Evolutionary conservation across 2,888 invertebrate genomes (phyloP), one percentile per base, ranked within the genome.

Genomic region (Stenolophus ochropezus): DNA sequence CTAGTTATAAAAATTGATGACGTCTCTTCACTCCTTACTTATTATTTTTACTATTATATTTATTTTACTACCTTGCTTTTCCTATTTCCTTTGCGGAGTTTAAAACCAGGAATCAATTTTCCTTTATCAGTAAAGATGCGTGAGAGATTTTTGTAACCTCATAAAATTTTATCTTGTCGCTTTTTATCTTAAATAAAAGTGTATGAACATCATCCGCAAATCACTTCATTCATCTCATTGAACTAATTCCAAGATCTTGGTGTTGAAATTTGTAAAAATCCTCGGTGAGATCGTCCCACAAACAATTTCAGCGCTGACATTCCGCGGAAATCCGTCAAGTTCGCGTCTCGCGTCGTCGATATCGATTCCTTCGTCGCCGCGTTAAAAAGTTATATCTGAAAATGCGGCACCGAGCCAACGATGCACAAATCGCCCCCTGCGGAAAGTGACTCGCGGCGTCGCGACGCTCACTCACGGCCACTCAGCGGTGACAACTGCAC

Each of bases 381-480:
- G 73, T 73, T 73, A 73, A 73, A 73, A 73, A 73, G 73, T 73
- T 73, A 73, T 73, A 73, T 73, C 73, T 73, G 49, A 73, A 73
- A 73, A 49, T 73, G 21, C 23, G 73, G 27, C 25, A 42, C 8
- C 33, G 33, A 42, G 6, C 33, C 33, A 42, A 3, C 1, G 33
- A 18, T n/a, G 18, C 14, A 18, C 53, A 20, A 53, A 18, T 20
- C 53, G 33, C 11, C 33, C 33, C 33, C 33, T 42, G 8, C 33
- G 33, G 33, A 11, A 42, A 42, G 33, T 11, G 11, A 42, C 33
- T 11, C 33, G 1, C n/a, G n/a, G n/a, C n/a, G n/a, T n/a, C n/a
- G n/a, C n/a, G n/a, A n/a, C n/a, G n/a, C n/a, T n/a, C n/a, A n/a
- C n/a, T n/a, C n/a, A n/a, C n/a, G n/a, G n/a, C n/a, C n/a, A n/a